Evolutionary conservation across 2,797 vertebrate genomes (phyloP).

Genomic region (Melanotaenia parkinsoni): DNA sequence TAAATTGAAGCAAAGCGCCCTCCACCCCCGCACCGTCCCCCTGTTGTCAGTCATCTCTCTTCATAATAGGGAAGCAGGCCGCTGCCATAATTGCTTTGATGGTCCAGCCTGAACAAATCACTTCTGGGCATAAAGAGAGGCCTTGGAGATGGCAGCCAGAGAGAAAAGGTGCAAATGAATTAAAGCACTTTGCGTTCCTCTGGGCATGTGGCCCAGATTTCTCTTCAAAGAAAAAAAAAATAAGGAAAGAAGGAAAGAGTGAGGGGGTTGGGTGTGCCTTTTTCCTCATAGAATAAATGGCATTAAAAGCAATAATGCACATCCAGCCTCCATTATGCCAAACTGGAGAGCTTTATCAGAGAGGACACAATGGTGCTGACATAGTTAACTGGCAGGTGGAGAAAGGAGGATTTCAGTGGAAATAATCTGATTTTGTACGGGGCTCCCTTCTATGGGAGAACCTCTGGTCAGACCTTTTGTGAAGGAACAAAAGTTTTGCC

Average conservation of each 20-base stretch:
- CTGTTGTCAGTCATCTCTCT: constrained; percentile 96
- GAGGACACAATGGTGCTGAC: constrained; percentile 87
- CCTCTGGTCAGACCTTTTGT: constrained; percentile 87
- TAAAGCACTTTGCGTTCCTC: constrained; percentile 96
- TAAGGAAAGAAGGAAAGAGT: constrained; percentile 76
- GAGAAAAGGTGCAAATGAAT: constrained; percentile 99
- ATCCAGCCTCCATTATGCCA: constrained; percentile 86
- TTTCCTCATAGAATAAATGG: constrained; percentile 81
- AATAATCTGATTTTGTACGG: constrained; percentile 96
- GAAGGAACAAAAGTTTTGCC: constrained; percentile 85
- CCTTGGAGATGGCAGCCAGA: constrained; percentile 95
- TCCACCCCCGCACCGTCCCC: constrained; percentile 71
- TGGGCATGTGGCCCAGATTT: constrained; percentile 99
- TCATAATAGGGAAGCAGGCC: constrained; percentile 95
- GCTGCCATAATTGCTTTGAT: constrained; percentile 99
- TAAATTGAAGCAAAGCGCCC: constrained; percentile 83
- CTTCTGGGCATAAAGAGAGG: constrained; percentile 96
- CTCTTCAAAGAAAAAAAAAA: constrained; percentile 82
- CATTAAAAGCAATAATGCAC: constrained; percentile 91
- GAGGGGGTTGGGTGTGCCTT: constrained; percentile 70
- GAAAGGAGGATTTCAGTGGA: constrained; percentile 92
- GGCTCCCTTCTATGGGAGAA: constrained; percentile 80
- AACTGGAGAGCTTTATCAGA: constrained; percentile 89
- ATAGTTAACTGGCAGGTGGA: constrained; percentile 96
- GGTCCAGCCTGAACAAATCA: constrained; percentile 98